Base-by-base conservation (phyloP, 2,888 invertebrate species). In the Podotricha telesiphe region DNA sequence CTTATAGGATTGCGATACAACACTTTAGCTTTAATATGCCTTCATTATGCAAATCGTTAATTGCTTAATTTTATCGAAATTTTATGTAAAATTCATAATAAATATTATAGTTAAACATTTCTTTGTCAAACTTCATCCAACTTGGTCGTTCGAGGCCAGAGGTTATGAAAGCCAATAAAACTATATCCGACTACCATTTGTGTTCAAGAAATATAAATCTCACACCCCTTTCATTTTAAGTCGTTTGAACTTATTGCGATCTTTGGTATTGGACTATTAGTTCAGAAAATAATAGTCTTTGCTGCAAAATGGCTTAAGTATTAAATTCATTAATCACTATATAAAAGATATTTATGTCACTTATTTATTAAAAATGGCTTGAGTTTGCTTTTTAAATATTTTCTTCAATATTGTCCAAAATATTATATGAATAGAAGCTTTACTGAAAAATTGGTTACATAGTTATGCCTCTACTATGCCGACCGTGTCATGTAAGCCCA, bases 231-330 rank as follows among this genome's bases (percentile, higher is more conserved):
- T 40, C 22, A 58, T 58, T 42, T n/a, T 42, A 22, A 65, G 56
- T 40, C 48, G 65, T 51, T 67, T 51, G 51, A 67, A 67, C 66
- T 67, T 61, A 59, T 59, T 67, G 56, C 59, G 56, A 51, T 67
- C 50, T 59, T 59, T 28, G 59, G 59, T 67, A 67, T 67, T 48
- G 20, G 48, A 37, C 55, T 58, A 37, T 59, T 59, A 40, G 48
- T 59, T 58, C 58, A 28, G 48, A 22, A 22, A 61, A 48, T 61
- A 42, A 22, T 13, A 40, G 40, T 6, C 19, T 19, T 40, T 58
- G 15, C 10, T 13, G 2, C 58, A 40, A 37, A 40, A 13, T 17
- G 56, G 51, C 51, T 28, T 53, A n/a, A 28, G 15, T 53, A 28
- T 1, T n/a, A 28, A 28, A 4, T 28, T 28, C 28, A 53, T 53